Conservation (phyloP, 2,888 invertebrate species). For the Thymelicus lineola region DNA sequence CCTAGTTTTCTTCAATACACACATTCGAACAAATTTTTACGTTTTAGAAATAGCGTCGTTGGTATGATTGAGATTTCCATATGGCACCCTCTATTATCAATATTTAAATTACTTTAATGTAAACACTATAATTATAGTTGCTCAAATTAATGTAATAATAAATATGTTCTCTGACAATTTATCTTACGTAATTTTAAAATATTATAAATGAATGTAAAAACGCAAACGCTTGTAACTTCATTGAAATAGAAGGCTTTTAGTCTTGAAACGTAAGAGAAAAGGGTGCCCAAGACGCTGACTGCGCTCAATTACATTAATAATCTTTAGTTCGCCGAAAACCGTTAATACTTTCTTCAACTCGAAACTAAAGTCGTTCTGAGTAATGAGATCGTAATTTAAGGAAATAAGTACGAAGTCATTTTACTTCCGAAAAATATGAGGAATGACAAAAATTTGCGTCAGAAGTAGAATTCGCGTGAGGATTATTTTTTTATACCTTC, state of each 20-base stretch:
- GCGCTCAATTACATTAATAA: conserved; percentile 72
- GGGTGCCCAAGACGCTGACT: conserved; percentile 74
- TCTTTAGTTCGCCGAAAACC: conserved; percentile 65
- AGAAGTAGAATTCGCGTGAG: neutral
- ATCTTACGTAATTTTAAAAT: neutral
- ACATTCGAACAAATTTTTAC: too few relatives aligned
- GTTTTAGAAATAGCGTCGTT: too few relatives aligned
- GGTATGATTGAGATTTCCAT: too few relatives aligned
- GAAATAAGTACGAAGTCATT: neutral
- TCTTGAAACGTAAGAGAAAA: conserved; percentile 74
- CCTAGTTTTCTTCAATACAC: too few relatives aligned
- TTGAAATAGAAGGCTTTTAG: conserved; percentile 69
- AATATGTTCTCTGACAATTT: too few relatives aligned
- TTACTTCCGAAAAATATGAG: neutral
- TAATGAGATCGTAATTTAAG: conserved; percentile 3
- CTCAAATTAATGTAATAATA: too few relatives aligned
- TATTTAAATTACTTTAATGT: too few relatives aligned
- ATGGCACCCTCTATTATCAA: too few relatives aligned
- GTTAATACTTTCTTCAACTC: conserved; percentile 48
- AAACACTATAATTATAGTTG: too few relatives aligned
- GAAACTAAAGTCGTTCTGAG: conserved; percentile 20
- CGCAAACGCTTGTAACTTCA: conserved; percentile 51
- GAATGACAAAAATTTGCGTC: neutral
- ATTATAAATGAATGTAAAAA: conserved; percentile 21
- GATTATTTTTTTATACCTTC: too few relatives aligned